These are phyloP conservation scores for Synergus umbraculus DNA, from an alignment of 2,888 invertebrate species.

Conservation along the genomic window DNA sequence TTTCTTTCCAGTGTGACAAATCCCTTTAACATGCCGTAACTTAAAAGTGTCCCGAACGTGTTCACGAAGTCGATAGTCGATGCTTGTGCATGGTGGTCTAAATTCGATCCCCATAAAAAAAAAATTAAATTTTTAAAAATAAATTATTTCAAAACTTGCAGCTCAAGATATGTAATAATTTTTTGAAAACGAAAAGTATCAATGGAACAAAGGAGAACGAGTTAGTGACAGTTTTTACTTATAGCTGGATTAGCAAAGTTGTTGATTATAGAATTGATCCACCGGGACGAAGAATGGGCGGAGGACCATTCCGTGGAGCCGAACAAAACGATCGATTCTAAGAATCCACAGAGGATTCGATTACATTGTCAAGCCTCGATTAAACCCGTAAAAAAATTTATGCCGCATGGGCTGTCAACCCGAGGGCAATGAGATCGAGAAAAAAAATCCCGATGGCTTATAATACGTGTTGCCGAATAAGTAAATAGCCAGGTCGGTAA, in stretches of 20 bases:
- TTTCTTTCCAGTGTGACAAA: constrained; percentile 59
- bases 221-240: neutral
- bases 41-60: neutral
- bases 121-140: no score
- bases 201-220: neutral
- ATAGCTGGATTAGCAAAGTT: constrained; percentile 4
- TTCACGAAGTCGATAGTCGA: no score
- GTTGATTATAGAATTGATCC: constrained; percentile 26
- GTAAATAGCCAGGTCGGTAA: constrained; percentile 55
- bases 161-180: neutral
- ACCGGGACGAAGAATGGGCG: constrained; percentile 38
- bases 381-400: constrained; percentile 55
- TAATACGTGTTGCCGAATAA: constrained; percentile 51
- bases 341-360: constrained; percentile 58
- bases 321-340: constrained; percentile 54
- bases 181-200: neutral
- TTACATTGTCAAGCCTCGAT: constrained; percentile 61
- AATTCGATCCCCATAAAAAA: no score
- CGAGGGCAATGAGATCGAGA: constrained; percentile 26
- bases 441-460: constrained; percentile 44
- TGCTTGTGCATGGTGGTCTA: no score
- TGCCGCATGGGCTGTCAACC: constrained; percentile 55
- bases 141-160: no score
- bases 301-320: constrained; percentile 36
- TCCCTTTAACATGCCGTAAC: constrained; percentile 63